Percentiles rank a stretch among this genome's conserved stretches.
phyloP scores from a whole-genome alignment of 2,888 invertebrate genomes.

The Sepiola atlantica region DNA sequence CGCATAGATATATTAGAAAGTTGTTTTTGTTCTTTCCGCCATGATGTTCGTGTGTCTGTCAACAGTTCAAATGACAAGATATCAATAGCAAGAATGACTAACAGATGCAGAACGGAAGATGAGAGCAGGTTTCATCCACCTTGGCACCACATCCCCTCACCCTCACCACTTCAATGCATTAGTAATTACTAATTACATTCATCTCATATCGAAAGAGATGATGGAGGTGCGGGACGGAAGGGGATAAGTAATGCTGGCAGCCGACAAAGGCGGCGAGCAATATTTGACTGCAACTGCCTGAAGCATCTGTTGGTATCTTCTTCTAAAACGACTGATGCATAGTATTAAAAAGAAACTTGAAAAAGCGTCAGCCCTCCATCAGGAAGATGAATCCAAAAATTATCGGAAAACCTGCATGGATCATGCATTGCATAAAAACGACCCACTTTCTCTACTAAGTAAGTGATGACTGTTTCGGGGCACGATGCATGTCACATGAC shows the following conservation, averaged over 20 bases:
- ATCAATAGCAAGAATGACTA: neutral
- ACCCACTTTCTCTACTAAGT: no score
- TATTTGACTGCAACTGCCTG: neutral
- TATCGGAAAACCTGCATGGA: no score
- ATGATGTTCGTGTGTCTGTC: neutral
- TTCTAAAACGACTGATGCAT: neutral
- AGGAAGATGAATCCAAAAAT: no score
- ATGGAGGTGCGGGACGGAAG: neutral
- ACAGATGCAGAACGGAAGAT: neutral
- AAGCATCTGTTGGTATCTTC: neutral
- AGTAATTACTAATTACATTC: neutral
- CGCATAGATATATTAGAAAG: neutral
- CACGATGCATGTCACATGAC: no score
- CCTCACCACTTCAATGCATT: neutral
- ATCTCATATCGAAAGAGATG: neutral
- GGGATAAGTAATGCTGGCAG: neutral
- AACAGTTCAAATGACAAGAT: neutral
- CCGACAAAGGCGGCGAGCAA: neutral
- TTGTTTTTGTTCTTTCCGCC: neutral
- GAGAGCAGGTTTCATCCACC: neutral
- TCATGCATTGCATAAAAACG: no score
- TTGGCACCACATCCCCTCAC: neutral
- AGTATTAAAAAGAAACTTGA: no score
- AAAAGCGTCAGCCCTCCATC: no score
- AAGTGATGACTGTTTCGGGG: no score